Evolutionary conservation across 2,113 vertebrate species (phyloP).

Genomic region (Gambusia holbrooki): DNA sequence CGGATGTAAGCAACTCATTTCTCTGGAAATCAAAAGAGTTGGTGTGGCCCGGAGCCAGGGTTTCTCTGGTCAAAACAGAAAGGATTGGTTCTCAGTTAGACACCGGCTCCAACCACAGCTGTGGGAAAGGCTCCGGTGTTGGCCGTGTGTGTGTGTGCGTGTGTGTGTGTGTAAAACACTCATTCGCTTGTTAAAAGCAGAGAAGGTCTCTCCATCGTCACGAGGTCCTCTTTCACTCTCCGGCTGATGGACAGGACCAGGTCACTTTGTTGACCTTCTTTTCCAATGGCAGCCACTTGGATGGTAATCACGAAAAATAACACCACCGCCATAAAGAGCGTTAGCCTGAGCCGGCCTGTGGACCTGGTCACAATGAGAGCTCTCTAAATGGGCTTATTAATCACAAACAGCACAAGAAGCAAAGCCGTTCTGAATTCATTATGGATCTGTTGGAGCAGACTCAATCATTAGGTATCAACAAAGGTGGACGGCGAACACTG

Average conservation of each 20-base stretch:
- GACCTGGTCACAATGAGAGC: slow-evolving; percentile 60
- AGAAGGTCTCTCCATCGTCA: slow-evolving; percentile 61
- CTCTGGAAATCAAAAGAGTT: background rate
- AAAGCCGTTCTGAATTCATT: slow-evolving; percentile 53
- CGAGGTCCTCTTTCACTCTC: slow-evolving; percentile 67
- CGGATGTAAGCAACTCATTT: background rate
- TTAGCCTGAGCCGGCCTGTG: slow-evolving; percentile 39
- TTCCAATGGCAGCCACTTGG: slow-evolving; percentile 79
- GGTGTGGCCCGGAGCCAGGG: background rate
- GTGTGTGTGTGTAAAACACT: slow-evolving; percentile 1
- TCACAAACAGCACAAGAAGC: slow-evolving; percentile 56
- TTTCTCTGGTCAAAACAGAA: background rate
- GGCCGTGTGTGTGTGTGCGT: background rate
- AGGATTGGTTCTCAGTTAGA: background rate
- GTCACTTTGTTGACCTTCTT: slow-evolving; percentile 78
- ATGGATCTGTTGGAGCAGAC: slow-evolving; percentile 28
- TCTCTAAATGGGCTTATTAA: slow-evolving; percentile 66
- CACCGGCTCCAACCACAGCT: background rate
- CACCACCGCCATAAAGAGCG: slow-evolving; percentile 76
- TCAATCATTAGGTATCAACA: slow-evolving; percentile 31
- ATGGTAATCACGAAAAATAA: slow-evolving; percentile 83
- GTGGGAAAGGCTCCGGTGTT: background rate
- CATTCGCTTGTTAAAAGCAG: slow-evolving; percentile 52
- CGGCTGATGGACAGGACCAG: slow-evolving; percentile 72
- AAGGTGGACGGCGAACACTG: slow-evolving; percentile 39